Evolutionary conservation across 2,797 vertebrate species (phyloP).

Genomic region (Cheracebus regulus): DNA sequence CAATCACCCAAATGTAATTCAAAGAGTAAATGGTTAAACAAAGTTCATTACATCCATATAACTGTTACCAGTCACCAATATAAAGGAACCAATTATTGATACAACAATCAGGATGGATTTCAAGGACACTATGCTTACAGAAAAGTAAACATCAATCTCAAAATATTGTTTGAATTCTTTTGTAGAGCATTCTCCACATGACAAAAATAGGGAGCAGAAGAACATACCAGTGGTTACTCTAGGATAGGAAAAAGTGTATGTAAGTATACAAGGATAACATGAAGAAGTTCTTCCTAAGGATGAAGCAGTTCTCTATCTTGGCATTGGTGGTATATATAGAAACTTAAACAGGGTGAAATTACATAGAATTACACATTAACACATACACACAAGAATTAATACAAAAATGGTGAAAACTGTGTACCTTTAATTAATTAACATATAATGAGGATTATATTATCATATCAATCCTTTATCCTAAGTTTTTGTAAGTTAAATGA

Average conservation of each 20-base stretch:
- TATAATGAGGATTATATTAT: neutral
- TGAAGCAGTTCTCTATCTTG: neutral
- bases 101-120: neutral
- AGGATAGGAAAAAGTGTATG: accelerated
- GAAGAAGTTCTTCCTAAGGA: accelerated
- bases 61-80: neutral
- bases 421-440: neutral
- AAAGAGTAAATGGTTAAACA: neutral
- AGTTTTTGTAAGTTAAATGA: neutral
- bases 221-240: neutral
- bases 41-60: neutral
- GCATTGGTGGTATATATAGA: neutral
- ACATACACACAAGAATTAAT: neutral
- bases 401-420: neutral
- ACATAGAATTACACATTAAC: neutral
- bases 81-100: neutral
- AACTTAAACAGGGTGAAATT: neutral
- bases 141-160: neutral
- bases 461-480: neutral
- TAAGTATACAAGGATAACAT: neutral
- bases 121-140: neutral
- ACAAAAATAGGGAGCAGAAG: neutral
- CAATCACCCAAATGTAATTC: neutral
- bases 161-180: neutral
- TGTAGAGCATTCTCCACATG: neutral